A percentile compares a stretch with the other conserved stretches of the same genome.
Conservation (phyloP, 2,888 invertebrate genomes). For the Protula sp. region DNA sequence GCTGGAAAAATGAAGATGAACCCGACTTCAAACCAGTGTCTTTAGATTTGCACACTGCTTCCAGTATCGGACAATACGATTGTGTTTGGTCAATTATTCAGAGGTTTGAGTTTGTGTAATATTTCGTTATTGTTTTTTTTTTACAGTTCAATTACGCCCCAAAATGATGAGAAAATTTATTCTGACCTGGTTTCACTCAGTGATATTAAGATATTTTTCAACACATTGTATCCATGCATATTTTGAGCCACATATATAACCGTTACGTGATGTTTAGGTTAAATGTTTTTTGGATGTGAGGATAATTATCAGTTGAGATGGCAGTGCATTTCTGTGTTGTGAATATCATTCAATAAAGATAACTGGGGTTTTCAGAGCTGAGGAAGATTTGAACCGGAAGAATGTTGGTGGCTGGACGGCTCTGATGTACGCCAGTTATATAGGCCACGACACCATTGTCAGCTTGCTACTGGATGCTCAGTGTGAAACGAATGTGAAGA, state of each 20-base stretch:
- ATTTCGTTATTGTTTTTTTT: background rate
- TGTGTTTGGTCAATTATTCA: constrained; percentile 40
- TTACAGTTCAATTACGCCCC: too few species aligned
- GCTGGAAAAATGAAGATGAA: constrained; percentile 30
- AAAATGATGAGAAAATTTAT: too few species aligned
- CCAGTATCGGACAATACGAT: constrained; percentile 50
- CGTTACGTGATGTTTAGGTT: too few species aligned
- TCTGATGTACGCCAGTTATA: constrained; percentile 55
- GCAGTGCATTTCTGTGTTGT: too few species aligned
- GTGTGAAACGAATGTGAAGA: constrained; percentile 41
- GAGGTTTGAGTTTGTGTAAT: constrained; percentile 23
- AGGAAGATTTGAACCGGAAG: constrained; percentile 35
- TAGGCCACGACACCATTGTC: constrained; percentile 53
- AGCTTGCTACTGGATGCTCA: constrained; percentile 43
- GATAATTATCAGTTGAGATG: too few species aligned
- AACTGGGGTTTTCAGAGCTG: constrained; percentile 16
- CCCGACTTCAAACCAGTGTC: constrained; percentile 45
- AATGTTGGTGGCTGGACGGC: constrained; percentile 55
- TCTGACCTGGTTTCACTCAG: too few species aligned
- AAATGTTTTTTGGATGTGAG: too few species aligned
- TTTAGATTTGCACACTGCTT: constrained; percentile 49
- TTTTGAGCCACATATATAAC: too few species aligned
- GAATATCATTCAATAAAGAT: too few species aligned
- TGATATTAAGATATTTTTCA: too few species aligned
- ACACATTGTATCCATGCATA: too few species aligned